phyloP scores from a whole-genome alignment of 2,888 invertebrate species.

The Diabrotica balteata region DNA sequence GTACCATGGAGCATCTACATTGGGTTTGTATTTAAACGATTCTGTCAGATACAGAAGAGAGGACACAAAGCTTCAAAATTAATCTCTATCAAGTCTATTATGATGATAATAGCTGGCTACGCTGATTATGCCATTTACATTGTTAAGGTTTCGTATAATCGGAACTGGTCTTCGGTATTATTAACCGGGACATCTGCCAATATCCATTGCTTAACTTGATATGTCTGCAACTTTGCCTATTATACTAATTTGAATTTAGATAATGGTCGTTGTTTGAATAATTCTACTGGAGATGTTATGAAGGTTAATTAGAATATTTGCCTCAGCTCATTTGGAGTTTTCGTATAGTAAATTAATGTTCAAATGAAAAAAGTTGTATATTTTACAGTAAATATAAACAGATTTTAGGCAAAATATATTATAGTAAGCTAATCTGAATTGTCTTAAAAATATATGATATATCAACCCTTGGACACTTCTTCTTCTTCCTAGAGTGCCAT shows the following conservation, averaged over 20 bases:
- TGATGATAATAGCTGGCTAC: slow-evolving; percentile 44
- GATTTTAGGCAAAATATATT: too few relatives aligned
- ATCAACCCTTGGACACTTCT: too few relatives aligned
- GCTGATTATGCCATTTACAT: slow-evolving; percentile 47
- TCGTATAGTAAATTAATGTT: too few relatives aligned
- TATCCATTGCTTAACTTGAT: slow-evolving; percentile 17
- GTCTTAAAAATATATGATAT: too few relatives aligned
- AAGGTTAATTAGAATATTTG: too few relatives aligned
- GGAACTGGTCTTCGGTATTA: slow-evolving; percentile 24
- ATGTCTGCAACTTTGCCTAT: slow-evolving; percentile 15
- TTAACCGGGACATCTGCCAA: slow-evolving; percentile 14
- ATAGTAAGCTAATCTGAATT: too few relatives aligned
- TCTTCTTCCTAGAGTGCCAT: too few relatives aligned
- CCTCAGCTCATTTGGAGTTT: neutral
- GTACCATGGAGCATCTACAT: slow-evolving; percentile 28
- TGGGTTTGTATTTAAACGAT: slow-evolving; percentile 43
- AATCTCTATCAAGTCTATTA: slow-evolving; percentile 47
- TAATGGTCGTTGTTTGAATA: too few relatives aligned
- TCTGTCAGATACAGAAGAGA: slow-evolving; percentile 47
- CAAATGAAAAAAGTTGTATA: too few relatives aligned
- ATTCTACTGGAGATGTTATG: too few relatives aligned
- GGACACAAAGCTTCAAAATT: slow-evolving; percentile 46
- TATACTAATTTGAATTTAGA: slow-evolving; percentile 11
- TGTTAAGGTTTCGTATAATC: slow-evolving; percentile 24
- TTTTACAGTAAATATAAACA: too few relatives aligned